Base-by-base conservation (phyloP, 2,797 vertebrate species). In the Hipposideros larvatus region DNA sequence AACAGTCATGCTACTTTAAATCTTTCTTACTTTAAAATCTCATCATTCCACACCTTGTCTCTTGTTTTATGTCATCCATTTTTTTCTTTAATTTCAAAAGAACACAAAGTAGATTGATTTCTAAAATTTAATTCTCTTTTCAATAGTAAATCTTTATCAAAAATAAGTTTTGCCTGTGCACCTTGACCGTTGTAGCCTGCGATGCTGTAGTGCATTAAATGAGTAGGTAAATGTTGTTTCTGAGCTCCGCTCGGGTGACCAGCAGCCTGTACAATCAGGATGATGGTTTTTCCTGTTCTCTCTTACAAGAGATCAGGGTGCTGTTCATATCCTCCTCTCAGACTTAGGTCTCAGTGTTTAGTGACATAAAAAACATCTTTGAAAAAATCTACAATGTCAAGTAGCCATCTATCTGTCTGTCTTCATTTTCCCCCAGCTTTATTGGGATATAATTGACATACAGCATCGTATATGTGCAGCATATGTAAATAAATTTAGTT, bases 141-240 rank as follows among this genome's bases (percentile, higher is more conserved):
- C 13, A 4, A 22, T 28, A 66, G 21, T 7, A 43, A 74, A 51
- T 66, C 24, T 78, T 77, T 63, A 43, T 57, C 15, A 55, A 24
- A 43, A 75, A 80, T n/a, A 55, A 2, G 24, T 48, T 79, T 90
- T 82, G 14, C 2, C 18, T 37, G 2, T 63, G 34, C 4, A 75
- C 18, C 6, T 28, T 31, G 9, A 24, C 24, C 43, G 13, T 19
- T 71, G 1, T n/a, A n/a, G 24, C 66, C 24, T 18, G 15, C n/a
- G 31, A 31, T 1, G 4, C 34, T 37, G 11, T 9, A 53, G 0
- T 26, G 4, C 75, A 34, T 0, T 57, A 5, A 11, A 46, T 14
- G 2, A 3, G 11, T 41, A 14, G 4, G 0, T 21, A 34, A 63
- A 14, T 8, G 34, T 37, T 14, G 10, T 34, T 73, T 41, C 0